These are phyloP conservation scores for Andrena chrysosceles DNA, from an alignment of 2,888 invertebrate genomes.

Conservation along the genomic window DNA sequence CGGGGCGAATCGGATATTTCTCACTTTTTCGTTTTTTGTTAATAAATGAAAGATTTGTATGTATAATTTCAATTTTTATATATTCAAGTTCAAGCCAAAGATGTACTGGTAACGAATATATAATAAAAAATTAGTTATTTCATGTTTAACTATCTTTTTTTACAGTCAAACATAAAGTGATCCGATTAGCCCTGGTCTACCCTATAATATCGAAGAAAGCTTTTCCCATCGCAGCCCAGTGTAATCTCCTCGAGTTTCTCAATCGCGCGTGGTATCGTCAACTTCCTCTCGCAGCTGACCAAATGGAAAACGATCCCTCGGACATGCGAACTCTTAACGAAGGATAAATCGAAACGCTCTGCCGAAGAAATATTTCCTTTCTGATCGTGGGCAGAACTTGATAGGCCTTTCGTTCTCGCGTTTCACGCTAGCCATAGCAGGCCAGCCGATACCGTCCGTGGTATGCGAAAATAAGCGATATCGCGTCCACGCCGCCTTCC, in stretches of 20 bases:
- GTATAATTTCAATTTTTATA: too few species aligned
- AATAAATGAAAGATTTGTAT: too few species aligned
- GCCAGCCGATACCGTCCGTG: neutral
- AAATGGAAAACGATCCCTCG: neutral
- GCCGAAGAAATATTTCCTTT: slow-evolving; percentile 70
- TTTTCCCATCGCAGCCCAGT: too few species aligned
- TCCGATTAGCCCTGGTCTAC: too few species aligned
- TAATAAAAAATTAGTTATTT: too few species aligned
- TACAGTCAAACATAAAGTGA: too few species aligned
- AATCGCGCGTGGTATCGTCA: neutral
- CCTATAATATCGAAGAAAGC: too few species aligned
- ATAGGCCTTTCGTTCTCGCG: slow-evolving; percentile 55
- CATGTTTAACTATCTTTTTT: too few species aligned
- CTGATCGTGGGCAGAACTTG: slow-evolving; percentile 48
- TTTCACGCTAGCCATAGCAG: slow-evolving; percentile 50
- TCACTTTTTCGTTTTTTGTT: too few species aligned
- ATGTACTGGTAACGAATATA: too few species aligned
- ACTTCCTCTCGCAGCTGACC: neutral
- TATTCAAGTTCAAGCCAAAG: too few species aligned
- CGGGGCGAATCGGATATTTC: too few species aligned
- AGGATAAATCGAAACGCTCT: slow-evolving; percentile 6
- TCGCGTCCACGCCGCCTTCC: slow-evolving; percentile 31
- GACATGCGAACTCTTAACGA: slow-evolving; percentile 10
- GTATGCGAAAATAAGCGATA: slow-evolving; percentile 46
- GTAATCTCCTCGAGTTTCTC: neutral